These are phyloP conservation scores for Eospalax fontanierii DNA, from an alignment of 2,797 vertebrate genomes.

Conservation along the genomic window DNA sequence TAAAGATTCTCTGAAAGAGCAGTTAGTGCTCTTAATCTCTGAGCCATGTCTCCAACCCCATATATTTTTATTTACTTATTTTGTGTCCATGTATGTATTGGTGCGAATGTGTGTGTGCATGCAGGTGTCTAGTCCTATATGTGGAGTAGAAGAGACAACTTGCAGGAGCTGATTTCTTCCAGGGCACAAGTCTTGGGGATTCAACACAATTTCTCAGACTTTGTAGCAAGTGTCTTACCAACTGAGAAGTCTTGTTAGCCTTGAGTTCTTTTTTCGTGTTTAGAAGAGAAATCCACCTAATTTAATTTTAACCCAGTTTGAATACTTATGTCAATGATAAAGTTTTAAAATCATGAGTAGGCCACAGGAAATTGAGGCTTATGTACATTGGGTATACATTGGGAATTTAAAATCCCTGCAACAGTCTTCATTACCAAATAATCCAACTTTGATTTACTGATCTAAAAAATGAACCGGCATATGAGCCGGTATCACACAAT, in stretches of 20 bases:
- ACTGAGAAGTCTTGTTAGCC: not conserved
- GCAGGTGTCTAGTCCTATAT: not conserved
- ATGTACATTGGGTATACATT: not conserved
- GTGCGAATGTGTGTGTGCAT: not conserved
- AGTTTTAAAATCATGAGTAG: not conserved
- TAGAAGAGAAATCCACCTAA: not conserved
- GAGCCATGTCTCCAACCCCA: no score
- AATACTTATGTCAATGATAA: constrained; percentile 10
- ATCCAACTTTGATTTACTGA: not conserved
- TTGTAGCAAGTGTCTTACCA: not conserved
- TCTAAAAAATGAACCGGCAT: not conserved
- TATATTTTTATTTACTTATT: not conserved
- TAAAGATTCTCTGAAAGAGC: no score
- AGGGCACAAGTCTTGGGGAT: not conserved
- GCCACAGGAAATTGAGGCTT: not conserved
- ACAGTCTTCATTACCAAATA: not conserved
- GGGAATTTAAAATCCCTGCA: not conserved
- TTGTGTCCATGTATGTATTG: not conserved
- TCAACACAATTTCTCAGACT: no score
- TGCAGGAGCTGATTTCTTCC: not conserved
- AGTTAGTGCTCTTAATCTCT: no score
- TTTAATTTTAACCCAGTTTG: not conserved
- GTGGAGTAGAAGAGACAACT: not conserved
- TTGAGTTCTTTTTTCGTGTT: not conserved
- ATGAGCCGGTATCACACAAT: not conserved